Percentiles rank a stretch among this genome's conserved stretches.
phyloP scores from a whole-genome alignment of 2,797 vertebrate species.

The Caiman crocodilus region DNA sequence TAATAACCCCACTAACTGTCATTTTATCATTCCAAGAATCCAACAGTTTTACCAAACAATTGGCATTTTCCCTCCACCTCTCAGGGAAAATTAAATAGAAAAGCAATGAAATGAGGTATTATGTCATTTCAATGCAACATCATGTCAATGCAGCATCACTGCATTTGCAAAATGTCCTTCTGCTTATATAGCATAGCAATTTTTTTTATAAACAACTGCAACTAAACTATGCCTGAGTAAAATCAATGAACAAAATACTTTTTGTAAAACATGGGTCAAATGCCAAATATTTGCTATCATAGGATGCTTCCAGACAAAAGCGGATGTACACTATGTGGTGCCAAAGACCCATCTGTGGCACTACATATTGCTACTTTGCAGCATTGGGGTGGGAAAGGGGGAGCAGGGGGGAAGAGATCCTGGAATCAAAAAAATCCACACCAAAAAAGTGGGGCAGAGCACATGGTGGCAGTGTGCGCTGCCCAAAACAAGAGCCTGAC shows the following conservation, averaged over 20 bases:
- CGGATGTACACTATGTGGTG: too few species aligned
- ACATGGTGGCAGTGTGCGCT: too few species aligned
- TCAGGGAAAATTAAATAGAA: conserved; percentile 5
- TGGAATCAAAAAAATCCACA: too few species aligned
- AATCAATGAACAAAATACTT: background rate
- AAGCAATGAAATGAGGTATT: too few species aligned
- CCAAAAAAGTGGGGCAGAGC: too few species aligned
- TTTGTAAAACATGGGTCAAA: background rate
- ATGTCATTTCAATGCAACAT: conserved; percentile 26
- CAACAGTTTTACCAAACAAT: conserved; percentile 1
- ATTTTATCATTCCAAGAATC: background rate
- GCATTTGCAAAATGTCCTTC: conserved; percentile 12
- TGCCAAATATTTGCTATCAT: background rate
- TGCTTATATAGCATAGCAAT: background rate
- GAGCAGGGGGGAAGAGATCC: too few species aligned
- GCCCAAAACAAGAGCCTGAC: too few species aligned
- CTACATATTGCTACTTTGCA: too few species aligned
- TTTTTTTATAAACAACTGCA: conserved; percentile 21
- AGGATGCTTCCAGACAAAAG: too few species aligned
- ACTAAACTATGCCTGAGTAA: background rate
- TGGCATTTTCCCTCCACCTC: conserved; percentile 24
- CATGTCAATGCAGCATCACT: conserved; percentile 28
- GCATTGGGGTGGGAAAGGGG: too few species aligned
- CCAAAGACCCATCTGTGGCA: too few species aligned
- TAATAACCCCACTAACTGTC: conserved; percentile 37